A percentile compares a stretch with the other conserved stretches of the same genome.
Evolutionary conservation across 2,113 vertebrate genomes (phyloP).

Genomic region (Ahaetulla prasina): DNA sequence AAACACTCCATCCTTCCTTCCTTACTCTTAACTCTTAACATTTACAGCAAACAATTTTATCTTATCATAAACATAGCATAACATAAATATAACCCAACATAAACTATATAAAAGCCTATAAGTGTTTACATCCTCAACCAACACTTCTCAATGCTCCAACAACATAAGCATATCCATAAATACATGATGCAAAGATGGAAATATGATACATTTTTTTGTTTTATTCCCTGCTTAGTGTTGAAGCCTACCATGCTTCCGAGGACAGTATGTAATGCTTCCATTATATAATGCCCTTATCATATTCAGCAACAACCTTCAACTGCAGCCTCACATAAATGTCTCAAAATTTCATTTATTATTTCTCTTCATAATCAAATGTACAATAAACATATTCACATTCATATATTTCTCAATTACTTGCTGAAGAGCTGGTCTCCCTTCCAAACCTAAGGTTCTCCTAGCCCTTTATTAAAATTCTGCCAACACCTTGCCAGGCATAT

Average conservation of each 20-base stretch:
- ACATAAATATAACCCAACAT: background rate
- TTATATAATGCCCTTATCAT: background rate
- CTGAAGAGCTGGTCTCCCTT: background rate
- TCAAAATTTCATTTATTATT: background rate
- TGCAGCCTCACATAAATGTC: background rate
- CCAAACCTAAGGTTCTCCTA: background rate
- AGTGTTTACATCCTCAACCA: background rate
- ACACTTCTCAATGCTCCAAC: background rate
- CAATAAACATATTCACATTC: background rate
- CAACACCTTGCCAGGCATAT: background rate
- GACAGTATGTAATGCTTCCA: background rate
- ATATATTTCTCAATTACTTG: background rate
- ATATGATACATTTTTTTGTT: background rate
- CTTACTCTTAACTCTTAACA: background rate
- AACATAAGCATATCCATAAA: background rate
- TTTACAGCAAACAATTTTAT: background rate
- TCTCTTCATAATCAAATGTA: background rate
- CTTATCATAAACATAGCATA: background rate
- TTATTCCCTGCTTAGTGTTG: background rate
- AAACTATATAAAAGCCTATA: background rate
- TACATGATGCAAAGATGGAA: background rate
- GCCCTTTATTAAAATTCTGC: background rate
- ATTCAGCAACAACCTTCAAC: background rate
- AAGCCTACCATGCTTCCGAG: background rate
- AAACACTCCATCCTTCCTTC: background rate